Conservation (phyloP, 2,797 vertebrate genomes). For the Myiotriccus ornatus region DNA sequence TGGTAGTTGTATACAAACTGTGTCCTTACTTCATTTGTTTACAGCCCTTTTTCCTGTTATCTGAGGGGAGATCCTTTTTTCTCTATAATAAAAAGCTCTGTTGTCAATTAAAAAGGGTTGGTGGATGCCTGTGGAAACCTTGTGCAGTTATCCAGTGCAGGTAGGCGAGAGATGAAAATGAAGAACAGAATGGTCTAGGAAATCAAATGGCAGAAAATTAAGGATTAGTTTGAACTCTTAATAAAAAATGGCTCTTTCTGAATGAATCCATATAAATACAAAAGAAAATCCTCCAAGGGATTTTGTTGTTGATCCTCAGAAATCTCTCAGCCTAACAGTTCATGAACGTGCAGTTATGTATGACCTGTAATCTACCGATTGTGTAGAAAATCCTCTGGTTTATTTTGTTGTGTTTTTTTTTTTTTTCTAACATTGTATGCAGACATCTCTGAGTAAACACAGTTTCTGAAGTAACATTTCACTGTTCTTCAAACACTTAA, state of each 20-base stretch:
- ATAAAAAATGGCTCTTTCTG: not conserved
- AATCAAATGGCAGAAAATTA: not conserved
- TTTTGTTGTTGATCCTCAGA: not conserved
- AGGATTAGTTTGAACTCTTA: not conserved
- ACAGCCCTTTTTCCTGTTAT: not conserved
- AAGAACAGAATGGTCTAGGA: not conserved
- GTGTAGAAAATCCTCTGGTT: not conserved
- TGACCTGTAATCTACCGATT: not conserved
- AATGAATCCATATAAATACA: not conserved
- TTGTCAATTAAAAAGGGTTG: not conserved
- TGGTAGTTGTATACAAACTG: not conserved
- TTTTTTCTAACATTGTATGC: not conserved
- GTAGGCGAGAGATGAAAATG: not conserved
- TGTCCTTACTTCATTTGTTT: not conserved
- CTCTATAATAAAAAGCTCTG: not conserved
- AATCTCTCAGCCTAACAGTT: not conserved
- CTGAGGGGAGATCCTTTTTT: not conserved
- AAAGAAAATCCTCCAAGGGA: not conserved
- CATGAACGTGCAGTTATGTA: not conserved
- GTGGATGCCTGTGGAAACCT: not conserved
- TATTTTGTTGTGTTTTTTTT: not conserved
- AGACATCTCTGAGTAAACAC: slow-evolving; percentile 54
- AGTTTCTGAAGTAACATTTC: slow-evolving; percentile 62
- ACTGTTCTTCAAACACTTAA: slow-evolving; percentile 66
- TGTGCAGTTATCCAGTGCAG: not conserved